Percentiles rank a stretch among this genome's conserved stretches.
Evolutionary conservation across 2,113 vertebrate genomes (phyloP).

Genomic region (Zootoca vivipara): DNA sequence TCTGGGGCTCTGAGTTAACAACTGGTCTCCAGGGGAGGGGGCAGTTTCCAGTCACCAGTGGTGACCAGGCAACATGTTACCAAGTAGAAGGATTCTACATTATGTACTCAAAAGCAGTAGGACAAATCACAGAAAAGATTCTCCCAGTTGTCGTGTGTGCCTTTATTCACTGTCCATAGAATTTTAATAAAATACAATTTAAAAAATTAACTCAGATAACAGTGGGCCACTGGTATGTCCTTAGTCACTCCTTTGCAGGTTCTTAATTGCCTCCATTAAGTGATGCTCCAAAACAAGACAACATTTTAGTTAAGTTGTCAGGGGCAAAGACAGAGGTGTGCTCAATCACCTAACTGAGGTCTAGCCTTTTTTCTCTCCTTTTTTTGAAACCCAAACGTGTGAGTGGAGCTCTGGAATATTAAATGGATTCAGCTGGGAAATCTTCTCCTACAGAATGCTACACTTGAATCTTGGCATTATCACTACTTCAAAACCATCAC

Average conservation of each 20-base stretch:
- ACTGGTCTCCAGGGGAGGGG: not conserved
- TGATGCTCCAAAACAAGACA: constrained; percentile 29
- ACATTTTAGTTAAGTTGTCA: constrained; percentile 48
- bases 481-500: not conserved
- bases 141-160: not conserved
- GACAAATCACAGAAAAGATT: not conserved
- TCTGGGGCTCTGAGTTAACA: not conserved
- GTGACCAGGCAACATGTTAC: not conserved
- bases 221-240: not conserved
- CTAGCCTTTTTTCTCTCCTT: accelerated
- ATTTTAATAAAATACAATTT: not conserved
- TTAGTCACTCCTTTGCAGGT: constrained; percentile 18
- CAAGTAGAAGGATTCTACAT: not conserved
- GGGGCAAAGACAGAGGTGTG: constrained; percentile 32
- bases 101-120: not conserved
- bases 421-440: not conserved
- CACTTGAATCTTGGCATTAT: not conserved
- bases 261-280: constrained; percentile 50
- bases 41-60: not conserved
- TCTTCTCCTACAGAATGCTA: constrained; percentile 21
- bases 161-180: not conserved
- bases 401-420: constrained; percentile 16
- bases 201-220: constrained; percentile 3
- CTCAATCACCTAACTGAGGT: constrained; percentile 33
- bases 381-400: not conserved